These are phyloP conservation scores for Picus viridis DNA, from an alignment of 2,797 vertebrate genomes.

Conservation along the genomic window DNA sequence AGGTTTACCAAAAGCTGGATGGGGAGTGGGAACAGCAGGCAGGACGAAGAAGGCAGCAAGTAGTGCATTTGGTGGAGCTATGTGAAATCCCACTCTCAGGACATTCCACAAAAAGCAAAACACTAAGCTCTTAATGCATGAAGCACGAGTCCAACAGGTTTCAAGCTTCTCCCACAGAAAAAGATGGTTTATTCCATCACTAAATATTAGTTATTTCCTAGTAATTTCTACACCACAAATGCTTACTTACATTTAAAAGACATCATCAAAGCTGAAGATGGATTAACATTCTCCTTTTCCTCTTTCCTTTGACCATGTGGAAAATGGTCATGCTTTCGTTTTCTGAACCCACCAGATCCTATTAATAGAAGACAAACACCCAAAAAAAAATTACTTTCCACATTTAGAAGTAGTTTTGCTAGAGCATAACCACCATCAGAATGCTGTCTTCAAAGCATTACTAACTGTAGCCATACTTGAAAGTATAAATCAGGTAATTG, in stretches of 20 bases:
- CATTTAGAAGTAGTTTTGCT: neutral
- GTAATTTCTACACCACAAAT: neutral
- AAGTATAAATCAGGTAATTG: neutral
- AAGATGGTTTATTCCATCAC: neutral
- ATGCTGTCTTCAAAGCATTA: neutral
- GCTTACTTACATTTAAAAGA: constrained; percentile 87
- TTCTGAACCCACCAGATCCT: constrained; percentile 84
- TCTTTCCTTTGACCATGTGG: constrained; percentile 77
- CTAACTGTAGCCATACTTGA: neutral
- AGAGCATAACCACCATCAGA: neutral
- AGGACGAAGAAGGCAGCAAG: neutral
- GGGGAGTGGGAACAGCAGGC: neutral
- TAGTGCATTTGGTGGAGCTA: neutral
- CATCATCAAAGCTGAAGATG: constrained; percentile 82
- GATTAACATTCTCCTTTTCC: constrained; percentile 73
- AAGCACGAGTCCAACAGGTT: neutral
- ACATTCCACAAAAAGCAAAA: neutral
- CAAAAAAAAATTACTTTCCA: neutral
- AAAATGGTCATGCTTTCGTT: constrained; percentile 82
- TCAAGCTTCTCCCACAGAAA: neutral
- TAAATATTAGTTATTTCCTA: neutral
- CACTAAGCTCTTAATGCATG: neutral
- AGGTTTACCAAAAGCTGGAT: neutral
- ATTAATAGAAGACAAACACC: neutral
- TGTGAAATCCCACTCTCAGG: neutral